Conservation (phyloP, 2,888 invertebrate genomes). For the Drosophila yooni region DNA sequence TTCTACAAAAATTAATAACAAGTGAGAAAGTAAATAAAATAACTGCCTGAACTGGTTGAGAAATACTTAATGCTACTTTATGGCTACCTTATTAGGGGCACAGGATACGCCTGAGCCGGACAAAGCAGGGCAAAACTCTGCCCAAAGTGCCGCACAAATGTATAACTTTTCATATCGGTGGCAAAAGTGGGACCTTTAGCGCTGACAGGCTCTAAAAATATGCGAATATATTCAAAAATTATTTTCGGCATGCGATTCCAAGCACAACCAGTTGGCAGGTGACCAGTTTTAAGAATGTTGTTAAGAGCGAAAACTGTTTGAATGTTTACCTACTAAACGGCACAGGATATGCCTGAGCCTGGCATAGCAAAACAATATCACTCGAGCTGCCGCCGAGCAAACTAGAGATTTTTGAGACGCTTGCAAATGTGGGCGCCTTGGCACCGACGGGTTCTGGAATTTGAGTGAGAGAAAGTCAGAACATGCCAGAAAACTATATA, state of each 20-base stretch:
- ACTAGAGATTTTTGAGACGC: conserved; percentile 88
- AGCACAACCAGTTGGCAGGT: conserved; percentile 42
- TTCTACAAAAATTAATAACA: conserved; percentile 83
- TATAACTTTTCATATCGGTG: conserved; percentile 80
- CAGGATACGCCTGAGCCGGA: conserved; percentile 90
- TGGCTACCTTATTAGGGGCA: conserved; percentile 89
- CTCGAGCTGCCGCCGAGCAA: conserved; percentile 86
- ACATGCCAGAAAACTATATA: neutral
- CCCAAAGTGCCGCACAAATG: conserved; percentile 80
- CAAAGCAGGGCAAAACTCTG: conserved; percentile 88
- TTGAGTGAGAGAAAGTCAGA: neutral
- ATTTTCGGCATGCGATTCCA: neutral
- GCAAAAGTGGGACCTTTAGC: conserved; percentile 85
- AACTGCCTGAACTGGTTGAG: conserved; percentile 22
- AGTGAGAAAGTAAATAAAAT: neutral
- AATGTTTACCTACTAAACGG: conserved; percentile 88
- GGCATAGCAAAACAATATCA: conserved; percentile 89
- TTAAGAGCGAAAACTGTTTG: neutral
- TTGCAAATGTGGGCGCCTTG: conserved; percentile 88
- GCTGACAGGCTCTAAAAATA: conserved; percentile 86
- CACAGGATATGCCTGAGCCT: conserved; percentile 90
- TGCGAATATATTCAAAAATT: neutral
- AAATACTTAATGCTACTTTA: conserved; percentile 5
- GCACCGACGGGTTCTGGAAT: conserved; percentile 87
- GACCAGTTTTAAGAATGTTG: conserved; percentile 81